Evolutionary conservation across 2,797 vertebrate species (phyloP).

Genomic region (Mionectes olivaceus): DNA sequence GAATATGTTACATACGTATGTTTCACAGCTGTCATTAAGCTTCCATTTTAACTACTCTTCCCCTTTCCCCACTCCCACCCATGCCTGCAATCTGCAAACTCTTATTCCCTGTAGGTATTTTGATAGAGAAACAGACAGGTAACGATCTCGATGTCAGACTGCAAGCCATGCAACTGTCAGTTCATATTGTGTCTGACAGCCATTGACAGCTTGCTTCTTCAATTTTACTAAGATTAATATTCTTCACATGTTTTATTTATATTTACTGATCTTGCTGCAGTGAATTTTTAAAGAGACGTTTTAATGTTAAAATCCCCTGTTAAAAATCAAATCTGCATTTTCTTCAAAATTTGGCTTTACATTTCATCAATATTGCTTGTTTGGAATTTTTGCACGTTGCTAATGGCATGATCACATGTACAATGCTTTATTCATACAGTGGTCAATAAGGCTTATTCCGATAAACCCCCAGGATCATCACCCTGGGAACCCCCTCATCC

Average conservation of each 20-base stretch:
- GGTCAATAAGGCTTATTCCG: conserved; percentile 10
- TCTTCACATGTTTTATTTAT: conserved; percentile 60
- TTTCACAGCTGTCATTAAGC: conserved; percentile 57
- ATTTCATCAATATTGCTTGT: not conserved
- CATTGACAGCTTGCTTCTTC: conserved; percentile 70
- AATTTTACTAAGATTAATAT: conserved; percentile 72
- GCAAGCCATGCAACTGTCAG: conserved; percentile 66
- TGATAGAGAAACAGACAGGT: conserved; percentile 69
- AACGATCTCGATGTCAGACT: conserved; percentile 59
- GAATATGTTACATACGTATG: conserved; percentile 52
- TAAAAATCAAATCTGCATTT: conserved; percentile 32
- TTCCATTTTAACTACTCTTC: conserved; percentile 51
- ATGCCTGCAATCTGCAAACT: conserved; percentile 59
- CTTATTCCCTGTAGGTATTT: conserved; percentile 61
- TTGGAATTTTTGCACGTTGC: not conserved
- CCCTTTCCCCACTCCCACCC: conserved; percentile 33
- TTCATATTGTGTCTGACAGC: conserved; percentile 63
- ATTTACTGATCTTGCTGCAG: conserved; percentile 42
- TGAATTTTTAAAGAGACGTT: conserved; percentile 28
- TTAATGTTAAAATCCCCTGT: not conserved
- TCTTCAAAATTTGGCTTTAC: not conserved
- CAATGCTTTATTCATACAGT: not conserved
- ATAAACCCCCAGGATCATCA: not conserved
- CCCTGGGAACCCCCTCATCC: not conserved
- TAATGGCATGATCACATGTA: not conserved